Conservation (phyloP, 2,113 vertebrate species). For the Notarius lentiginosus region DNA sequence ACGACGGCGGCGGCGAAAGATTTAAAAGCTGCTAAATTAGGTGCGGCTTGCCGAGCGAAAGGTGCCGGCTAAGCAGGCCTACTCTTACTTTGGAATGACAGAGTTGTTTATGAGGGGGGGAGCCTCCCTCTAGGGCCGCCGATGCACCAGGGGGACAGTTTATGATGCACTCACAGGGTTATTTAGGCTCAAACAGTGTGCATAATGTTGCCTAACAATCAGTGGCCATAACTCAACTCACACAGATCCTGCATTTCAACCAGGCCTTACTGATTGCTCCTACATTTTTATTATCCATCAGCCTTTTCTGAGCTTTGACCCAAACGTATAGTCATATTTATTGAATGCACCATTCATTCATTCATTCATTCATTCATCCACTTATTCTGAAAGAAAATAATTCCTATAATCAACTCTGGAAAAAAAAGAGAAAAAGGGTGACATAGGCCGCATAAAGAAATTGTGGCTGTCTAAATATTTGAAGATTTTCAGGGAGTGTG, state of each 20-base stretch:
- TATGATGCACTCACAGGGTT: slow-evolving; percentile 72
- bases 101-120: slow-evolving; percentile 76
- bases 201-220: slow-evolving; percentile 74
- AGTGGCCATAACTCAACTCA: slow-evolving; percentile 64
- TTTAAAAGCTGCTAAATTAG: slow-evolving; percentile 84
- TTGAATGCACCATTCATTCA: not conserved
- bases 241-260: slow-evolving; percentile 54
- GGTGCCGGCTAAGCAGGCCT: slow-evolving; percentile 79
- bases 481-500: slow-evolving; percentile 53
- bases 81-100: slow-evolving; percentile 80
- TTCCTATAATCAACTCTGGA: not conserved
- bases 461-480: slow-evolving; percentile 55
- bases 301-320: slow-evolving; percentile 30
- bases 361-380: not conserved
- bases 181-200: slow-evolving; percentile 73
- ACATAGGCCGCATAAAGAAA: not conserved
- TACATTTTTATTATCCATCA: slow-evolving; percentile 24
- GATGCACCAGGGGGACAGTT: slow-evolving; percentile 65
- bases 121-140: slow-evolving; percentile 59
- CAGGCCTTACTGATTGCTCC: slow-evolving; percentile 36
- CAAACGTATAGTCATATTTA: not conserved
- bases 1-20: slow-evolving; percentile 76
- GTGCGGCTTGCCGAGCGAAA: slow-evolving; percentile 73
- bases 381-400: not conserved
- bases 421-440: not conserved